These are phyloP conservation scores for Plagiodera versicolora DNA, from an alignment of 2,888 invertebrate genomes.

Conservation along the genomic window DNA sequence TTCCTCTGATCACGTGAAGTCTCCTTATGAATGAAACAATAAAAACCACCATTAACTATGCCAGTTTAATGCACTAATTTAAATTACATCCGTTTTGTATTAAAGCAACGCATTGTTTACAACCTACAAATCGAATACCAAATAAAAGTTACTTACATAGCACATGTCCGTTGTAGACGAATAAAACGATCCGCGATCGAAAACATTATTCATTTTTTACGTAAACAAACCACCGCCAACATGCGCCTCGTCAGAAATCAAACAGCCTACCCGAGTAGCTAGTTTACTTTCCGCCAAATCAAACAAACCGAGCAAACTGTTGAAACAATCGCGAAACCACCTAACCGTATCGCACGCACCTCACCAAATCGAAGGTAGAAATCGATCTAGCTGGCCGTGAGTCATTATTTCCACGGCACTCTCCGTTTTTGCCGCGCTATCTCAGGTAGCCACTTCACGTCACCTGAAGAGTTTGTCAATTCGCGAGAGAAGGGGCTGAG, in stretches of 20 bases:
- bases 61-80: conserved; percentile 8
- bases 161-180: conserved; percentile 43
- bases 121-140: background rate
- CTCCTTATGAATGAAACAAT: background rate
- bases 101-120: conserved; percentile 1
- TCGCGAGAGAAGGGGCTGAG: background rate
- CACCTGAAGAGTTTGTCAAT: conserved; percentile 21
- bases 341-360: conserved; percentile 14
- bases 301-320: conserved; percentile 16
- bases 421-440: conserved; percentile 25
- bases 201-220: conserved; percentile 45
- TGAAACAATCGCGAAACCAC: conserved; percentile 18
- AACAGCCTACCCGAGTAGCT: background rate
- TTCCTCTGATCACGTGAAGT: too few species aligned
- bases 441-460: conserved; percentile 21
- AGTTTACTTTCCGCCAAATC: background rate
- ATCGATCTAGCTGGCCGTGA: conserved; percentile 29
- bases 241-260: background rate
- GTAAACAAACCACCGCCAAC: conserved; percentile 21
- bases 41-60: background rate
- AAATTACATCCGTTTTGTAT: conserved; percentile 2
- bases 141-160: conserved; percentile 43
- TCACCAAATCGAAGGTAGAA: conserved; percentile 29
- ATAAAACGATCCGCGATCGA: conserved; percentile 39
- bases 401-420: conserved; percentile 18